These are phyloP conservation scores for Urophycis tenuis DNA, from an alignment of 2,797 vertebrate genomes.

Conservation along the genomic window DNA sequence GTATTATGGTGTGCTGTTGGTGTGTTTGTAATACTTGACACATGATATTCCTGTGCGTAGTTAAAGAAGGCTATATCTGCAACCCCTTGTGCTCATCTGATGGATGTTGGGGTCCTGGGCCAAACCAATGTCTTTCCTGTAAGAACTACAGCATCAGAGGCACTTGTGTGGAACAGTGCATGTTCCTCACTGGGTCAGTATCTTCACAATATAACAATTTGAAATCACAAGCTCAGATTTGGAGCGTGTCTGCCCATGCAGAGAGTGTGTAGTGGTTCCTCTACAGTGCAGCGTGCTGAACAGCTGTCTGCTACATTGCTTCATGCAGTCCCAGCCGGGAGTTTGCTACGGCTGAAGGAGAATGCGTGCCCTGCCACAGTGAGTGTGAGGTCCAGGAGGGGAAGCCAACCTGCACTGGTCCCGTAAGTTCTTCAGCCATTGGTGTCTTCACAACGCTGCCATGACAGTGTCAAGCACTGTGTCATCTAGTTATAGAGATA, in stretches of 20 bases:
- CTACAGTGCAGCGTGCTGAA: conserved; percentile 7
- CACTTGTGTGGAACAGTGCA: conserved; percentile 81
- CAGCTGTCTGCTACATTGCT: conserved; percentile 17
- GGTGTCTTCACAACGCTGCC: not conserved
- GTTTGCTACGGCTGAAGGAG: conserved; percentile 65
- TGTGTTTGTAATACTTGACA: conserved; percentile 4
- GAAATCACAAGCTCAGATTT: not conserved
- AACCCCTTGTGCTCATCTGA: conserved; percentile 81
- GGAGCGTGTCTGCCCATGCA: not conserved
- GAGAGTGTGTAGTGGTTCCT: not conserved
- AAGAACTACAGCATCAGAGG: conserved; percentile 77
- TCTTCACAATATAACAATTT: conserved; percentile 11
- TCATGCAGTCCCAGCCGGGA: conserved; percentile 76
- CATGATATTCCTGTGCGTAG: conserved; percentile 42
- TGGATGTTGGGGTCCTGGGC: conserved; percentile 89
- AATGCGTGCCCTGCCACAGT: conserved; percentile 80
- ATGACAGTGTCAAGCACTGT: not conserved
- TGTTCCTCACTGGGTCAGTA: conserved; percentile 78
- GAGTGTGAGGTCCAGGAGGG: conserved; percentile 80
- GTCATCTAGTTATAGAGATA: too few species aligned
- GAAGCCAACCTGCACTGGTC: conserved; percentile 77
- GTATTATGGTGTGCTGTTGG: conserved; percentile 4
- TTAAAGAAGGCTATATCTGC: conserved; percentile 74
- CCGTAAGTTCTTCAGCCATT: conserved; percentile 60
- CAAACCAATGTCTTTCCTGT: conserved; percentile 83